Evolutionary conservation across 2,797 vertebrate genomes (phyloP).

Genomic region (Acanthurus tractus): DNA sequence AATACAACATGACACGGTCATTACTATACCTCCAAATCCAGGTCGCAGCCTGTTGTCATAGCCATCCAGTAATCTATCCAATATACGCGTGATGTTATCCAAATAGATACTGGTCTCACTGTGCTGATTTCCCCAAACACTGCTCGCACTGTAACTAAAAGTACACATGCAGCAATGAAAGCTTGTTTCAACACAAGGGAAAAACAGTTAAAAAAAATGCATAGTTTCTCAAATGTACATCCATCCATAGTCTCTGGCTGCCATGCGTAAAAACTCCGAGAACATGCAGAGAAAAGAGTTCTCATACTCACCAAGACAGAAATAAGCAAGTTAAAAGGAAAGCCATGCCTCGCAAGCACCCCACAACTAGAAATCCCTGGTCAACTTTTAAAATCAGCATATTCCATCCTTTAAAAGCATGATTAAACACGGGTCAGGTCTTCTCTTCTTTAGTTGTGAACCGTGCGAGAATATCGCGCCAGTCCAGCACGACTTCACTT

Average conservation of each 20-base stretch:
- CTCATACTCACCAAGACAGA: slow-evolving; percentile 89
- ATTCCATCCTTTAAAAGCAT: slow-evolving; percentile 81
- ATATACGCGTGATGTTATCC: slow-evolving; percentile 93
- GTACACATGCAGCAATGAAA: slow-evolving; percentile 38
- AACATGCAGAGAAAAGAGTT: slow-evolving; percentile 69
- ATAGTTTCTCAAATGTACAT: slow-evolving; percentile 41
- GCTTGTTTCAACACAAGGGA: slow-evolving; percentile 4
- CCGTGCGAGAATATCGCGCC: slow-evolving; percentile 76
- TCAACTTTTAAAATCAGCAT: slow-evolving; percentile 83
- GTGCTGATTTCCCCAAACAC: slow-evolving; percentile 81
- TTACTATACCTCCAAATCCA: slow-evolving; percentile 92
- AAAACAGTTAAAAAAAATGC: slow-evolving; percentile 26
- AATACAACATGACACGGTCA: slow-evolving; percentile 16
- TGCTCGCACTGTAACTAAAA: slow-evolving; percentile 83
- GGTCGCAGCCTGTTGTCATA: slow-evolving; percentile 96
- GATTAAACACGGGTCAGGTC: slow-evolving; percentile 60
- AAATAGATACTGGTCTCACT: slow-evolving; percentile 87
- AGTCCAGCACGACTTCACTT: slow-evolving; percentile 83
- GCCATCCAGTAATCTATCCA: slow-evolving; percentile 95
- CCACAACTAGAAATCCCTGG: slow-evolving; percentile 74
- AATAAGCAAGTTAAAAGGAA: slow-evolving; percentile 87
- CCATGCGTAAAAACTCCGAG: slow-evolving; percentile 77
- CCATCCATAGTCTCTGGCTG: slow-evolving; percentile 25
- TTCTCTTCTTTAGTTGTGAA: slow-evolving; percentile 65
- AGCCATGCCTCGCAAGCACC: slow-evolving; percentile 86